Evolutionary conservation across 2,113 vertebrate species (phyloP).

Genomic region (Herpetotheres cachinnans): DNA sequence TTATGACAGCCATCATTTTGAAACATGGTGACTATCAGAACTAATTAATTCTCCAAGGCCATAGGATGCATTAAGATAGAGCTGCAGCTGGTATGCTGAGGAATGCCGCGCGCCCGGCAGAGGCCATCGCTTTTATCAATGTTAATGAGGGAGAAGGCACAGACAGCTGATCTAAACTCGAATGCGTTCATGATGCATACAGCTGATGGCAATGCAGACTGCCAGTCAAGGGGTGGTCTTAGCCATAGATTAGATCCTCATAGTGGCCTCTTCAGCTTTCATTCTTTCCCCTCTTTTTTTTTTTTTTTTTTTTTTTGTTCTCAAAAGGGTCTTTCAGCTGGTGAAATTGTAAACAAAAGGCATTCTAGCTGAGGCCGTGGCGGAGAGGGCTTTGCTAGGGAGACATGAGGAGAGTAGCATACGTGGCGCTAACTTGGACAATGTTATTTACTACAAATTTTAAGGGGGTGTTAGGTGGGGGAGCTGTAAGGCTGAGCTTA

Average conservation of each 20-base stretch:
- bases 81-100: conserved; percentile 72
- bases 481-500: not conserved
- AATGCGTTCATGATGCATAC: conserved; percentile 6
- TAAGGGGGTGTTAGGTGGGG: not conserved
- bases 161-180: conserved; percentile 27
- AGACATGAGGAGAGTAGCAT: not conserved
- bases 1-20: conserved; percentile 57
- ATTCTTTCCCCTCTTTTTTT: not conserved
- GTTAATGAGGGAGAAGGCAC: conserved; percentile 66
- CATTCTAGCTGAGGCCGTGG: conserved; percentile 30
- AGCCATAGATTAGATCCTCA: conserved; percentile 68
- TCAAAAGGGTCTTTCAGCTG: conserved; percentile 74
- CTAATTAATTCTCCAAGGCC: conserved; percentile 67
- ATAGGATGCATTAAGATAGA: conserved; percentile 1
- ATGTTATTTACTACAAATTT: not conserved
- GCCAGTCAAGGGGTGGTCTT: conserved; percentile 68
- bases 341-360: conserved; percentile 71
- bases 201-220: conserved; percentile 67
- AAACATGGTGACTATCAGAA: conserved; percentile 42
- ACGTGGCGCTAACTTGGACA: not conserved
- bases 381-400: not conserved
- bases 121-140: conserved; percentile 43
- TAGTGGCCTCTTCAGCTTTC: conserved; percentile 65
- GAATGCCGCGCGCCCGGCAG: conserved; percentile 40
- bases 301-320: conserved; percentile 29